A percentile compares a stretch with the other conserved stretches of the same genome.
phyloP scores from a whole-genome alignment of 2,888 invertebrate genomes.

The Pristionchus fissidentatus region DNA sequence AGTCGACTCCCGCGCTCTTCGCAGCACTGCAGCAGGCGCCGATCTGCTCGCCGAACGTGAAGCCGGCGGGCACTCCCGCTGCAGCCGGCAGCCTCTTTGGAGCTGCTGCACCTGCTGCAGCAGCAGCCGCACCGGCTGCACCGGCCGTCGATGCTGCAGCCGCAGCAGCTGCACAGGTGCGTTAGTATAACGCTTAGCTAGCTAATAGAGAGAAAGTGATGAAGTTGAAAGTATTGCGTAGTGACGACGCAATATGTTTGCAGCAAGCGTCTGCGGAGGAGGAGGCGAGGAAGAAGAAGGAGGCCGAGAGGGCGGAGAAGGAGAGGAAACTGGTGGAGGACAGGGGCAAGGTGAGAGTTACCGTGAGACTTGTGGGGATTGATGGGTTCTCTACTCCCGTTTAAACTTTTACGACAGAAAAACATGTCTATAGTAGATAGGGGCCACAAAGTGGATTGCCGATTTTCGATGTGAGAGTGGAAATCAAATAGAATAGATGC shows the following conservation, averaged over 20 bases:
- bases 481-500: no score
- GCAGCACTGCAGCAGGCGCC: neutral
- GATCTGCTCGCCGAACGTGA: slow-evolving; percentile 8
- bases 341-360: neutral
- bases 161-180: neutral
- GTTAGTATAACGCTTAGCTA: neutral
- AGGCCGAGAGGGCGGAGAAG: neutral
- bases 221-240: no score
- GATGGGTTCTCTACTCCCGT: neutral
- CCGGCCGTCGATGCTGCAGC: neutral
- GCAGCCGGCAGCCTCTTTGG: neutral
- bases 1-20: neutral
- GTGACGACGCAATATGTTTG: no score
- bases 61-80: neutral
- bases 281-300: neutral
- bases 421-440: no score
- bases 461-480: no score
- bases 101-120: neutral
- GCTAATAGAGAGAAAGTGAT: no score
- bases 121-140: no score
- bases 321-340: slow-evolving; percentile 28
- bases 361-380: neutral
- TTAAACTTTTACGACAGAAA: neutral
- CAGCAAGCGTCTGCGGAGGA: no score
- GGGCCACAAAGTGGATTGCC: no score